These are phyloP conservation scores for Manis pentadactyla DNA, from an alignment of 2,797 vertebrate genomes.

Conservation along the genomic window DNA sequence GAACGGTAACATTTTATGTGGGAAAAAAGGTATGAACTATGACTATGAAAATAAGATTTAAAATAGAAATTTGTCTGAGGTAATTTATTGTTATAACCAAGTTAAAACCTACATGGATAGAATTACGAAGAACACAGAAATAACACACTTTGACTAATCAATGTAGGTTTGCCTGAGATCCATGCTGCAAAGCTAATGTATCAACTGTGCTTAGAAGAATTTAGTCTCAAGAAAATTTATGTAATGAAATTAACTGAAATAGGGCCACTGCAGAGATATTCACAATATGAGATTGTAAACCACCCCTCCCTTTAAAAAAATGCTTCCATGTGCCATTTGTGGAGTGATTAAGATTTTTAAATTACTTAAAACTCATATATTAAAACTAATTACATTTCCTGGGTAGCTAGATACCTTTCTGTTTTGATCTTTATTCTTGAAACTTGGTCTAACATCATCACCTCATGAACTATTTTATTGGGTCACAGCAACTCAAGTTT, in stretches of 20 bases:
- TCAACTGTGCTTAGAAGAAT: constrained; percentile 28
- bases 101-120: not conserved
- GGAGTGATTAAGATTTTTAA: not conserved
- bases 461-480: not conserved
- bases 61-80: not conserved
- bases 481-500: not conserved
- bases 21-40: not conserved
- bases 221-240: not conserved
- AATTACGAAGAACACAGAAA: not conserved
- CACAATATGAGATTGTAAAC: not conserved
- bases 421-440: constrained; percentile 12
- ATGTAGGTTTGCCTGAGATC: not conserved
- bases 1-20: not conserved
- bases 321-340: not conserved
- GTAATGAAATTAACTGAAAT: not conserved
- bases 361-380: not conserved
- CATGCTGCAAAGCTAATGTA: not conserved
- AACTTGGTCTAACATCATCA: constrained; percentile 43
- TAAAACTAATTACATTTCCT: not conserved
- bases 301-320: not conserved
- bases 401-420: not conserved
- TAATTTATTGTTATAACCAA: constrained; percentile 32
- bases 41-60: constrained; percentile 18
- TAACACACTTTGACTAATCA: not conserved
- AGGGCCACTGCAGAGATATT: not conserved